Percentiles rank a stretch among this genome's conserved stretches.
phyloP scores from a whole-genome alignment of 2,113 vertebrate species.

The Cyprinodon tularosa region DNA sequence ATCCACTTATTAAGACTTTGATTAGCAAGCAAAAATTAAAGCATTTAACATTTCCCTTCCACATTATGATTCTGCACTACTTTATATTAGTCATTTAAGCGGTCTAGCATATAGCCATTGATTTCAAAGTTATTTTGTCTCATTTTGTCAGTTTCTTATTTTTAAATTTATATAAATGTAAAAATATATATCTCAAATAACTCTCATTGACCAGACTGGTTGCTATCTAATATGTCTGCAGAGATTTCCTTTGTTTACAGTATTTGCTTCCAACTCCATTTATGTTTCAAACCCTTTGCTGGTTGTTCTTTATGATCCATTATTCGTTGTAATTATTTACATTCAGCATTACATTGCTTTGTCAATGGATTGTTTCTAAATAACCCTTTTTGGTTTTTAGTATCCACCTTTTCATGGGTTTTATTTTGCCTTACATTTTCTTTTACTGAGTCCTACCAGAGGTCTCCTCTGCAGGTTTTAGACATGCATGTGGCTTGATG shows the following conservation, averaged over 20 bases:
- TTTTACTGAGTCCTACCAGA: not conserved
- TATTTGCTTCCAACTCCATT: conserved; percentile 48
- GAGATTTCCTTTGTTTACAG: conserved; percentile 38
- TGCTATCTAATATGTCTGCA: conserved; percentile 43
- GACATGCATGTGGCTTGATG: conserved; percentile 37
- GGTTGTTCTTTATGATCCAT: conserved; percentile 53
- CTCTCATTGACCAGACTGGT: conserved; percentile 12
- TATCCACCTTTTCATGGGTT: not conserved
- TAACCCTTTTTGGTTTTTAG: conserved; percentile 3
- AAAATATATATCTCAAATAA: not conserved
- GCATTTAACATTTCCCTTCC: not conserved
- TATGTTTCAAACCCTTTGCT: conserved; percentile 57
- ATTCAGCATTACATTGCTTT: conserved; percentile 32
- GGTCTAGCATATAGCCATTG: too few relatives aligned
- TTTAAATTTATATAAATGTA: not conserved
- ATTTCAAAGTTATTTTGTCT: not conserved
- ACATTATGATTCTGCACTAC: too few relatives aligned
- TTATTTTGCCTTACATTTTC: not conserved
- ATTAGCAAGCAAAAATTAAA: not conserved
- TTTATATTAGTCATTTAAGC: too few relatives aligned
- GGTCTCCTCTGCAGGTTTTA: conserved; percentile 42
- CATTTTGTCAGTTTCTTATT: not conserved
- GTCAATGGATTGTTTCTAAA: conserved; percentile 38
- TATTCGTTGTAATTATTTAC: conserved; percentile 58
- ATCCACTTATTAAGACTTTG: not conserved